These are phyloP conservation scores for Zhuqinia jingwanae DNA, from an alignment of 2,888 invertebrate species.

Conservation along the genomic window DNA sequence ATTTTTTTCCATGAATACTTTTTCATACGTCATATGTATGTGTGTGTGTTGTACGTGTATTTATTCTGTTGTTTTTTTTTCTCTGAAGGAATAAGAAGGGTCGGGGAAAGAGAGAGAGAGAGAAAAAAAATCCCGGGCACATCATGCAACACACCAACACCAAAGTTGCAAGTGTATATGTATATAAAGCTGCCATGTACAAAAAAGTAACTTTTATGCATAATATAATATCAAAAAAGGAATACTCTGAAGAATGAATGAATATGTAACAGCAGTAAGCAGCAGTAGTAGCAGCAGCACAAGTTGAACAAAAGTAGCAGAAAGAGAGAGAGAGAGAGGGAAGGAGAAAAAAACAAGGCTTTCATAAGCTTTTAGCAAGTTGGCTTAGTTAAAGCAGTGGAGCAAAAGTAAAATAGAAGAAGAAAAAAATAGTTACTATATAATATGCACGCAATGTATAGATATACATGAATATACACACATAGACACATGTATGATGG, in stretches of 20 bases:
- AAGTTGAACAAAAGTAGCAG: too few relatives aligned
- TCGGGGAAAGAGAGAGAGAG: not conserved
- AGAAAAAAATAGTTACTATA: too few relatives aligned
- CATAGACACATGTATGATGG: slow-evolving; percentile 41
- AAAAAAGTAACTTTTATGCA: slow-evolving; percentile 59
- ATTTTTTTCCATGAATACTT: not conserved
- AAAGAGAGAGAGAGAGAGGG: too few relatives aligned
- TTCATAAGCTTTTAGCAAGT: slow-evolving; percentile 69
- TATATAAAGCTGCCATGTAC: too few relatives aligned
- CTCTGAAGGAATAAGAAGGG: slow-evolving; percentile 4
- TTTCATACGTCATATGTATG: slow-evolving; percentile 20
- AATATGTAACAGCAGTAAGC: slow-evolving; percentile 46
- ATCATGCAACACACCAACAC: not conserved
- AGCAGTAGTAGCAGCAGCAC: slow-evolving; percentile 17
- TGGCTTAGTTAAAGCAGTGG: slow-evolving; percentile 67
- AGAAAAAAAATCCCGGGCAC: slow-evolving; percentile 53
- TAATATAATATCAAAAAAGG: slow-evolving; percentile 59
- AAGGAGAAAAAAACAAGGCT: slow-evolving; percentile 61
- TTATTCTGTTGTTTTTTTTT: too few relatives aligned
- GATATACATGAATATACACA: not conserved
- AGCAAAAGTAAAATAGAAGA: slow-evolving; percentile 51
- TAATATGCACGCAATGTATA: not conserved
- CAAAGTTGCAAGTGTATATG: too few relatives aligned
- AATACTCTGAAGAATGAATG: slow-evolving; percentile 68
- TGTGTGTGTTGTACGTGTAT: slow-evolving; percentile 29